These are phyloP conservation scores for Pitangus sulphuratus DNA, from an alignment of 2,797 vertebrate species.

Conservation along the genomic window DNA sequence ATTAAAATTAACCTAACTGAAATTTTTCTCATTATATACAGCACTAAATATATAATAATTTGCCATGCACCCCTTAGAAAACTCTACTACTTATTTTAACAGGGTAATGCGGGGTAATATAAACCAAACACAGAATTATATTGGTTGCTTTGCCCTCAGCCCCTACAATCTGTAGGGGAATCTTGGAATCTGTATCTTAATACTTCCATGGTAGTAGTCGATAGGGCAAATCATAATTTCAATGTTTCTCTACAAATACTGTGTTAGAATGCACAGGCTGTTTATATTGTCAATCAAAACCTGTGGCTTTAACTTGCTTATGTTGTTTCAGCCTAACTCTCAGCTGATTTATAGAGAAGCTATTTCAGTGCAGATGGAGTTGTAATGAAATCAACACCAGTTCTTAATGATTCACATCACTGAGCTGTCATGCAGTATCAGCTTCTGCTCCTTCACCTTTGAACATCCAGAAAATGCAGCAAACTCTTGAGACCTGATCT, in stretches of 20 bases:
- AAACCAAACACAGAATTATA: neutral
- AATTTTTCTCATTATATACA: neutral
- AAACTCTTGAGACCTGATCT: neutral
- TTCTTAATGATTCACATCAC: accelerated
- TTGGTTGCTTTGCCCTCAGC: neutral
- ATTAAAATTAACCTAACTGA: neutral
- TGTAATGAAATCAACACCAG: neutral
- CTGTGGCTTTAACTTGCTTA: neutral
- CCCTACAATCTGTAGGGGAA: neutral
- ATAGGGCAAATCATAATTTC: neutral
- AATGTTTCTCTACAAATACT: neutral
- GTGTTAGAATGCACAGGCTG: neutral
- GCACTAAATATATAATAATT: neutral
- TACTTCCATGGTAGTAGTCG: neutral
- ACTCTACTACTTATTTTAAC: neutral
- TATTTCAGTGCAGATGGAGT: neutral
- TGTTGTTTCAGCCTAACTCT: neutral
- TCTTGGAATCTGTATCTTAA: neutral
- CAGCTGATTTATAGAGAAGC: neutral
- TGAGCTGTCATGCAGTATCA: neutral
- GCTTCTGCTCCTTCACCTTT: neutral
- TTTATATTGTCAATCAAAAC: neutral
- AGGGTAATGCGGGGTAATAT: neutral
- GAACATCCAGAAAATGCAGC: neutral
- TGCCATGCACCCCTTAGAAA: neutral